These are phyloP conservation scores for Oplegnathus fasciatus DNA, from an alignment of 2,113 vertebrate genomes.

Conservation along the genomic window DNA sequence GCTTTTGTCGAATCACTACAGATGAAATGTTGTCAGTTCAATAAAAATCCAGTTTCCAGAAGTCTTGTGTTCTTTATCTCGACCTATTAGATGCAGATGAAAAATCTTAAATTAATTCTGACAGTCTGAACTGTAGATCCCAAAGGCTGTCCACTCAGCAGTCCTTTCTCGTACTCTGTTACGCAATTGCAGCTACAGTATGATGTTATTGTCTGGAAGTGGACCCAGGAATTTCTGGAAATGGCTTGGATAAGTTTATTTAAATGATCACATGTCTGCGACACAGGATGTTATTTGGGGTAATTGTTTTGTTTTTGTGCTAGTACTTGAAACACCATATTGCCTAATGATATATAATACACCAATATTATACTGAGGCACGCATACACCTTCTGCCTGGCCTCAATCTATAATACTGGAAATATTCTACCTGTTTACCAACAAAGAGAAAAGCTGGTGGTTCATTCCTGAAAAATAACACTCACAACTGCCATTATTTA, in stretches of 20 bases:
- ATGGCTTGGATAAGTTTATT: slow-evolving; percentile 35
- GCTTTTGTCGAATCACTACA: not conserved
- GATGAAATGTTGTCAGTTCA: slow-evolving; percentile 1
- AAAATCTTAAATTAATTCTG: slow-evolving; percentile 1
- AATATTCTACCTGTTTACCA: not conserved
- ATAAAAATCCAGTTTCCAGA: not conserved
- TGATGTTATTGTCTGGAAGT: slow-evolving; percentile 64
- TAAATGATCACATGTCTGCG: slow-evolving; percentile 62
- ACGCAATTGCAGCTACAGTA: slow-evolving; percentile 41
- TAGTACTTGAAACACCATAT: slow-evolving; percentile 32
- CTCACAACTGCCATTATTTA: not conserved
- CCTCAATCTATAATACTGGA: not conserved
- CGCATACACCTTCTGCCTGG: not conserved
- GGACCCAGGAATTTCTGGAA: slow-evolving; percentile 55
- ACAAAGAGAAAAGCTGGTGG: not conserved
- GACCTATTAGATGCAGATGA: not conserved
- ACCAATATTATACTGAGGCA: not conserved
- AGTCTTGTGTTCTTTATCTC: not conserved
- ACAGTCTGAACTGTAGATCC: slow-evolving; percentile 6
- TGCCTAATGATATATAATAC: slow-evolving; percentile 40
- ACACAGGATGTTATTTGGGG: slow-evolving; percentile 44
- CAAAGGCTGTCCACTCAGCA: slow-evolving; percentile 35
- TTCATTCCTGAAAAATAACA: not conserved
- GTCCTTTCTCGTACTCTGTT: slow-evolving; percentile 15
- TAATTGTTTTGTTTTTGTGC: slow-evolving; percentile 61